A percentile compares a stretch with the other conserved stretches of the same genome.
phyloP scores from a whole-genome alignment of 2,888 invertebrate genomes.

The Eutolmus rufibarbis region DNA sequence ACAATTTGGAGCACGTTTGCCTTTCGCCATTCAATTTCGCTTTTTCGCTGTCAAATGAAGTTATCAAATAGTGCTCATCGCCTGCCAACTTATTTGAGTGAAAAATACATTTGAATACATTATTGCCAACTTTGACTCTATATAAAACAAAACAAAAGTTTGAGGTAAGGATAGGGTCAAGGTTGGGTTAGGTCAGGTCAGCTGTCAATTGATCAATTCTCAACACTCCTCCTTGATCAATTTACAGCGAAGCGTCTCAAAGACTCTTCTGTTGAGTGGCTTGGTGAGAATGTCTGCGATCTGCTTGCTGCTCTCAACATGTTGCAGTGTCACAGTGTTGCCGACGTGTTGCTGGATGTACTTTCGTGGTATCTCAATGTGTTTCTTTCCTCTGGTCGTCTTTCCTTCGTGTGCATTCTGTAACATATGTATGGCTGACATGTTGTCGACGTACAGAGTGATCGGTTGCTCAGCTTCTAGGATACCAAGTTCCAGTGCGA shows the following conservation, averaged over 20 bases:
- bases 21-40: too few species aligned
- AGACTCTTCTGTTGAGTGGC: background rate
- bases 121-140: too few species aligned
- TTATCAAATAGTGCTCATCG: too few species aligned
- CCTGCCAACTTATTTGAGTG: too few species aligned
- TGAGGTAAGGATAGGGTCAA: too few species aligned
- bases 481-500: background rate
- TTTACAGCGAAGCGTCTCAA: background rate
- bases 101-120: too few species aligned
- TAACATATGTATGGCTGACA: background rate
- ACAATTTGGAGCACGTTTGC: too few species aligned
- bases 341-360: background rate
- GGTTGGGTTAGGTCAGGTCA: too few species aligned
- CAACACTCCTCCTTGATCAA: background rate
- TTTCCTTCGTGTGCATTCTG: background rate
- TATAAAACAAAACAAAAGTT: too few species aligned
- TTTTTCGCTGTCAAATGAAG: too few species aligned
- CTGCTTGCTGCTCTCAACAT: background rate
- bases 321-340: background rate
- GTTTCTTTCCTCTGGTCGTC: background rate
- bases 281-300: background rate
- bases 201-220: slow-evolving; percentile 1
- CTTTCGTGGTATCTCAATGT: background rate
- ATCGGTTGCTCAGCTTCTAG: background rate
- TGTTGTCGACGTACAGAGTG: background rate